A percentile compares a stretch with the other conserved stretches of the same genome.
These are phyloP conservation scores for Planiliza haematocheilus DNA, from an alignment of 2,113 vertebrate species.

Conservation along the genomic window DNA sequence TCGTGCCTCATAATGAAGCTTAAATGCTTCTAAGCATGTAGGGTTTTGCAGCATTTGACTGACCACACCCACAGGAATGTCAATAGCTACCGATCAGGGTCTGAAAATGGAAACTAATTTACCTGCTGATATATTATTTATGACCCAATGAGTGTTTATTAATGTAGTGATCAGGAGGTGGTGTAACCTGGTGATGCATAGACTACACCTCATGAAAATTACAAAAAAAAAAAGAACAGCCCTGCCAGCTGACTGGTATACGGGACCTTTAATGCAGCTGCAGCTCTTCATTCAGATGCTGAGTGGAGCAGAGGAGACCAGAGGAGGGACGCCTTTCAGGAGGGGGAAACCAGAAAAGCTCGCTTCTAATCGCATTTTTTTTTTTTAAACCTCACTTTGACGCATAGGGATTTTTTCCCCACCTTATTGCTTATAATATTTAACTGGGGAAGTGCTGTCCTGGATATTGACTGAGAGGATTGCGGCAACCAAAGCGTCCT, in stretches of 20 bases:
- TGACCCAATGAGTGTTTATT: background rate
- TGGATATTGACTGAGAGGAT: conserved; percentile 44
- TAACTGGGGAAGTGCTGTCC: conserved; percentile 2
- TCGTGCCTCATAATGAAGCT: background rate
- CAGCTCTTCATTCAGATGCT: conserved; percentile 77
- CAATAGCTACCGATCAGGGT: conserved; percentile 1
- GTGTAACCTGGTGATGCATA: background rate
- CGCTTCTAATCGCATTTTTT: conserved; percentile 35
- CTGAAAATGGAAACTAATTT: background rate
- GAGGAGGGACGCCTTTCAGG: conserved; percentile 50
- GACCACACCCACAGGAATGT: conserved; percentile 61
- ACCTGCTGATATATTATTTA: background rate
- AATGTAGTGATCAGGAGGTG: background rate
- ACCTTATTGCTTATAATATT: background rate
- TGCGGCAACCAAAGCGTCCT: conserved; percentile 60
- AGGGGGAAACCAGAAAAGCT: conserved; percentile 34
- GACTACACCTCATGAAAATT: background rate
- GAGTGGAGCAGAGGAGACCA: conserved; percentile 63
- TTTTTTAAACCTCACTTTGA: conserved; percentile 6
- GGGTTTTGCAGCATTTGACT: conserved; percentile 46
- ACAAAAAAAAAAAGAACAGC: background rate
- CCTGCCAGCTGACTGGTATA: conserved; percentile 59
- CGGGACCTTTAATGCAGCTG: conserved; percentile 74
- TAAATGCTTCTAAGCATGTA: conserved; percentile 35
- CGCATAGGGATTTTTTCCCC: conserved; percentile 25